Base-by-base conservation (phyloP, 2,797 vertebrate genomes). In the Eleutherodactylus coqui region DNA sequence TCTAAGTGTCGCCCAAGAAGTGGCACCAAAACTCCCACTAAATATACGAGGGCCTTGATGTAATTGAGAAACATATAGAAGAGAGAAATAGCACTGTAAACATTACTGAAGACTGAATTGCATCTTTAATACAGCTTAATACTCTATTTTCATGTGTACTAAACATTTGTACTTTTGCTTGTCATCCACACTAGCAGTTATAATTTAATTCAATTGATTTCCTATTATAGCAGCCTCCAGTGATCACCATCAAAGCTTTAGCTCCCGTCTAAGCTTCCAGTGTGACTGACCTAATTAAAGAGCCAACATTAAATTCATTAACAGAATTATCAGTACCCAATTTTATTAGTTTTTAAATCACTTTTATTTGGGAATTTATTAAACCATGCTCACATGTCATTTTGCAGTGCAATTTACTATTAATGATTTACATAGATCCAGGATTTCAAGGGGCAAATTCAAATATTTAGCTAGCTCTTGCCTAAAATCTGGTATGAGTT, bases 141-240 rank as follows among this genome's bases (percentile, higher is more conserved):
- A 53, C 24, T 36, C 19, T 21, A 76, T 36, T 24, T 53, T 38
- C 9, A 36, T 36, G 49, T 55, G 55, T 77, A 7, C 49, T 38
- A 77, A 77, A 38, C 51, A 55, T 36, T 77, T 77, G 75, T 38
- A 0, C 27, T 47, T 53, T 64, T 75, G 51, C 36, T n/a, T 45
- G 38, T 49, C 73, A 45, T 84, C 55, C 45, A 38, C 24, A n/a
- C 69, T 72, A 62, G 36, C n/a, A 47, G 53, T 60, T 47, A 29
- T 85, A 79, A 79, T 79, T 70, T 47, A 60, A 79, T 79, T 79
- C 19, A 29, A 85, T 85, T 79, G 84, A 79, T 85, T 85, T 85
- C n/a, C 75, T 53, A 53, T 55, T 79, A 34, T 27, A 70, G 47
- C 62, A 85, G 58, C 64, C 36, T 73, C 36, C 36, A 38, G 60